phyloP scores from a whole-genome alignment of 2,888 invertebrate species.

The Agrilus mali region DNA sequence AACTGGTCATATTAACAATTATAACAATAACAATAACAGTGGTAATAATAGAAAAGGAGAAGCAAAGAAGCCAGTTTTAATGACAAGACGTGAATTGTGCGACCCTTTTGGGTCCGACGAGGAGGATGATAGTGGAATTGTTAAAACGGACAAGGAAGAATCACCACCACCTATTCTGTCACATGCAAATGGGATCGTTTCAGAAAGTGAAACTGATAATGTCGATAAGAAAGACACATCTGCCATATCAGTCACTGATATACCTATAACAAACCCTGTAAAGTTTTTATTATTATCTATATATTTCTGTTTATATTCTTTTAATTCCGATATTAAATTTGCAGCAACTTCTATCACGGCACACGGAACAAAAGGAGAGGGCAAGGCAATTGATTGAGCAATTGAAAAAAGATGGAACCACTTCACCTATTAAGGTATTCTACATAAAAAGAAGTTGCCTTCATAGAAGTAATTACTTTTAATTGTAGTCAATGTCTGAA shows the following conservation, averaged over 20 bases:
- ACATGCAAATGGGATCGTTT: conserved; percentile 19
- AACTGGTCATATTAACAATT: conserved; percentile 25
- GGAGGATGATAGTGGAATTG: conserved; percentile 53
- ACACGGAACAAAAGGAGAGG: conserved; percentile 74
- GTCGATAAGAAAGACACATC: conserved; percentile 10
- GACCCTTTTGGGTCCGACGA: conserved; percentile 89
- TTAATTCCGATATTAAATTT: conserved; percentile 15
- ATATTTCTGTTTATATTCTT: conserved; percentile 9
- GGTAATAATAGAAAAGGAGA: conserved; percentile 19
- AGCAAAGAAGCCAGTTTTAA: conserved; percentile 38
- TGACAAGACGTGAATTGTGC: conserved; percentile 74
- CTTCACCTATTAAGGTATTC: conserved; percentile 36
- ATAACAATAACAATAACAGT: background rate
- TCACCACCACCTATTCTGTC: conserved; percentile 4
- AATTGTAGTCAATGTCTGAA: conserved; percentile 39
- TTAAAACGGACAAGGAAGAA: conserved; percentile 11
- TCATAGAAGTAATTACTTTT: conserved; percentile 1
- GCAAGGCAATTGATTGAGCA: conserved; percentile 74
- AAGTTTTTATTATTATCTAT: conserved; percentile 14
- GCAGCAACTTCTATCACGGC: conserved; percentile 64
- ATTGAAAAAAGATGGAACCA: conserved; percentile 48
- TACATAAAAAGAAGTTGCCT: background rate
- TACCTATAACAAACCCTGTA: conserved; percentile 31
- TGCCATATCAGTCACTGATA: conserved; percentile 19
- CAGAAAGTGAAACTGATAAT: conserved; percentile 4